Evolutionary conservation across 1,140 invertebrate genomes (phyloP).

Genomic region (Wiebesia pumilae): DNA sequence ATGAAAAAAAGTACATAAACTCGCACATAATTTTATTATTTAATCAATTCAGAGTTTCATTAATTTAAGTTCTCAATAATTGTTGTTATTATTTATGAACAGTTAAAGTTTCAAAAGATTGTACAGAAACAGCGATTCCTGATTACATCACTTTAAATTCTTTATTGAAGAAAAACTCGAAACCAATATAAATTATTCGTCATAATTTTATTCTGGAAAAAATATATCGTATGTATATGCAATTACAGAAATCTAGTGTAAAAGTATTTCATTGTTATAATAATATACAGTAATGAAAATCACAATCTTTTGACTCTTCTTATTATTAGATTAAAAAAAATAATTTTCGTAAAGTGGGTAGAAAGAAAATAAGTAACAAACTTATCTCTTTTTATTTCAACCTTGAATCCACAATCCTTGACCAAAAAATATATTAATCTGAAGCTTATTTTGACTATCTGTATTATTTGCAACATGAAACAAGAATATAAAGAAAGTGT

Average conservation of each 20-base stretch:
- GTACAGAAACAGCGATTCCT: too few relatives aligned
- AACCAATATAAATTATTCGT: neutral
- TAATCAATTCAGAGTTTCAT: too few relatives aligned
- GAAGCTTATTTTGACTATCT: neutral
- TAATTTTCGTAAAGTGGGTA: neutral
- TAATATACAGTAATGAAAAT: neutral
- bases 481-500: neutral
- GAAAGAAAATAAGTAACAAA: neutral
- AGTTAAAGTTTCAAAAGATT: too few relatives aligned
- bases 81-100: too few relatives aligned
- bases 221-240: neutral
- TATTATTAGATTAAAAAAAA: neutral
- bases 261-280: neutral
- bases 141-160: too few relatives aligned
- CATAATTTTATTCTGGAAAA: neutral
- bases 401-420: conserved; percentile 31
- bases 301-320: neutral
- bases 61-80: too few relatives aligned
- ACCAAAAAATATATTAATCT: conserved; percentile 33
- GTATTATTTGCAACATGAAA: neutral
- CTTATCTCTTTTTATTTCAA: conserved; percentile 27
- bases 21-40: too few relatives aligned
- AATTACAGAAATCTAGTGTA: neutral
- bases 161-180: too few relatives aligned
- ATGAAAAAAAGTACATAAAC: too few relatives aligned